Percentiles rank a stretch among this genome's conserved stretches.
Conservation (phyloP, 2,888 invertebrate genomes). For the Diaphora mendica region DNA sequence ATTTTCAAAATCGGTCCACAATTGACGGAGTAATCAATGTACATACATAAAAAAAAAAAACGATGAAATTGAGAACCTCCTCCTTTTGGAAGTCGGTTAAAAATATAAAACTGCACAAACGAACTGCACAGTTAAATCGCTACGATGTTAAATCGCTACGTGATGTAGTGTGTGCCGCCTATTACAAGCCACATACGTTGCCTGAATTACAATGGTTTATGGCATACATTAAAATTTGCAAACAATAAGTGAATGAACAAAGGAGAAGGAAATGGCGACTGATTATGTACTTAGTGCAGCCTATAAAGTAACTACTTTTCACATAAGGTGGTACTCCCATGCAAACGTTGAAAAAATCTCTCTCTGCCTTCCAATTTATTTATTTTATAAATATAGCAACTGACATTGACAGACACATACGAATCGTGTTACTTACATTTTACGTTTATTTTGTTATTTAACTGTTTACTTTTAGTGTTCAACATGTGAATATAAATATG, state of each 20-base stretch:
- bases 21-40: too few relatives aligned
- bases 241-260: not conserved
- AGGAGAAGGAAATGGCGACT: not conserved
- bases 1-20: too few relatives aligned
- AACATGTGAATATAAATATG: conserved; percentile 55
- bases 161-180: too few relatives aligned
- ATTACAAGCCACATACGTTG: too few relatives aligned
- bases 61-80: too few relatives aligned
- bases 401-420: conserved; percentile 12
- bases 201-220: too few relatives aligned
- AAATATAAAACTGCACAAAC: too few relatives aligned
- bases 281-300: not conserved
- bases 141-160: too few relatives aligned
- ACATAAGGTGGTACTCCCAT: not conserved
- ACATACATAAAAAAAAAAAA: too few relatives aligned
- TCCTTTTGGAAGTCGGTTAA: too few relatives aligned
- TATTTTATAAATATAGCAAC: not conserved
- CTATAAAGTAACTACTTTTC: not conserved
- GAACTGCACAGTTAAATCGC: too few relatives aligned
- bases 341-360: not conserved
- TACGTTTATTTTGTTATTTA: conserved; percentile 52
- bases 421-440: conserved; percentile 23
- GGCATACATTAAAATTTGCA: too few relatives aligned
- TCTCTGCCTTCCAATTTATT: not conserved
- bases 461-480: conserved; percentile 47